Percentiles rank a stretch among this genome's conserved stretches.
phyloP scores from a whole-genome alignment of 2,888 invertebrate species.

The Xestia rhomboidea region DNA sequence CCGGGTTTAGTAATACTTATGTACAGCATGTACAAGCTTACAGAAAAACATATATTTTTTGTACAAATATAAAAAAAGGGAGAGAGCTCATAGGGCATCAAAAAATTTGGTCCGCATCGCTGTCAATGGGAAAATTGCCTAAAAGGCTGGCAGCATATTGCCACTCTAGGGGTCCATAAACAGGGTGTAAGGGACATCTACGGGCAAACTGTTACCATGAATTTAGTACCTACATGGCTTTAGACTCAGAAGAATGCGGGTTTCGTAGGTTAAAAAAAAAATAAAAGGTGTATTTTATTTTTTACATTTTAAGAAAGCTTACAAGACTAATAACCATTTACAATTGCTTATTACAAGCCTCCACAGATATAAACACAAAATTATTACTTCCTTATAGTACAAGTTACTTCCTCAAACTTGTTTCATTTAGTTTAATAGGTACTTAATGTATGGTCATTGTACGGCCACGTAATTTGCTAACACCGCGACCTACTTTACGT shows the following conservation, averaged over 20 bases:
- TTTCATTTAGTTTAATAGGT: neutral
- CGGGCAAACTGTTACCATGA: neutral
- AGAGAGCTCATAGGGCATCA: neutral
- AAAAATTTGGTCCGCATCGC: neutral
- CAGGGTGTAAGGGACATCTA: neutral
- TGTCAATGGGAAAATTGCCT: conserved; percentile 6
- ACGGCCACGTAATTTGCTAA: neutral
- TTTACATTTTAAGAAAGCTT: too few relatives aligned
- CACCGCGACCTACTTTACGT: neutral
- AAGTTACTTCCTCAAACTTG: neutral
- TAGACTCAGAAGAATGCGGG: neutral
- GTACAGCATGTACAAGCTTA: neutral
- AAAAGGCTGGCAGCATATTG: conserved; percentile 3
- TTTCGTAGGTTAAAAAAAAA: neutral
- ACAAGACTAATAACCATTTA: too few relatives aligned
- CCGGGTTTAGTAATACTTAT: neutral
- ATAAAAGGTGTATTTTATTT: too few relatives aligned
- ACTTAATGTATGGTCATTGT: neutral
- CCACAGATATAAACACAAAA: too few relatives aligned
- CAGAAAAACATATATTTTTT: neutral
- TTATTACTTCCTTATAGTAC: too few relatives aligned
- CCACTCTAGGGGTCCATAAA: neutral
- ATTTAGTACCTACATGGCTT: neutral
- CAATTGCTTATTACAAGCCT: too few relatives aligned
- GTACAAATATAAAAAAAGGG: neutral